These are phyloP conservation scores for Cyprinodon brontotheroides DNA, from an alignment of 2,113 vertebrate genomes.

Conservation along the genomic window DNA sequence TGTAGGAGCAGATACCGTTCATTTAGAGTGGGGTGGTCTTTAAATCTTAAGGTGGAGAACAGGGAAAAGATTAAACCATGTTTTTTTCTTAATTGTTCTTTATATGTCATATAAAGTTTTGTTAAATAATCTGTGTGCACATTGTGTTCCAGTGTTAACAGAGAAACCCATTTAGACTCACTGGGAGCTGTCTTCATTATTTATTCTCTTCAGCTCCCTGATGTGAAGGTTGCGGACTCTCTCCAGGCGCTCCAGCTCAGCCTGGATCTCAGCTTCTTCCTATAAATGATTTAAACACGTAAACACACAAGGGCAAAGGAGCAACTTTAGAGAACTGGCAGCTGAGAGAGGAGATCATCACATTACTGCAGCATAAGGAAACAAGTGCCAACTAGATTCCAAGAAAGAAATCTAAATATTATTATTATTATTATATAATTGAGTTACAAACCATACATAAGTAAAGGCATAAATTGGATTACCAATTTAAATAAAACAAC, in stretches of 20 bases:
- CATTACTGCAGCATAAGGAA: slow-evolving; percentile 56
- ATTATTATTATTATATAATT: not conserved
- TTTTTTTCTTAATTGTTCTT: not conserved
- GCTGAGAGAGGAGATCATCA: slow-evolving; percentile 54
- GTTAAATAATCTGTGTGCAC: not conserved
- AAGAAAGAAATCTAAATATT: slow-evolving; percentile 4
- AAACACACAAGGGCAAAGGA: slow-evolving; percentile 51
- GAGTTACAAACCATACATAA: not conserved
- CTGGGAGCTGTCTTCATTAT: slow-evolving; percentile 99
- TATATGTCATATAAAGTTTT: not conserved
- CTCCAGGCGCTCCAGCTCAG: slow-evolving; percentile 97
- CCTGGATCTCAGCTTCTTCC: slow-evolving; percentile 99
- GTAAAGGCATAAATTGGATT: too few species aligned
- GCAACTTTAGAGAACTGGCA: slow-evolving; percentile 49
- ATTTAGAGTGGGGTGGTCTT: slow-evolving; percentile 98
- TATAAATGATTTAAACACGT: slow-evolving; percentile 81
- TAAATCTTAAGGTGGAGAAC: slow-evolving; percentile 83
- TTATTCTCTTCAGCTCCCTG: slow-evolving; percentile 99
- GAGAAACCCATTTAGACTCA: slow-evolving; percentile 77
- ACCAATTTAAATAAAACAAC: not conserved
- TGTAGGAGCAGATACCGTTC: slow-evolving; percentile 97
- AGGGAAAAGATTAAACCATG: not conserved
- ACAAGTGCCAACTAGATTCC: slow-evolving; percentile 52
- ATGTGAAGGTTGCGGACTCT: slow-evolving; percentile 99
- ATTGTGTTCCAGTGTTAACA: slow-evolving; percentile 38